phyloP scores from a whole-genome alignment of 2,113 vertebrate species.

The Columbina picui region DNA sequence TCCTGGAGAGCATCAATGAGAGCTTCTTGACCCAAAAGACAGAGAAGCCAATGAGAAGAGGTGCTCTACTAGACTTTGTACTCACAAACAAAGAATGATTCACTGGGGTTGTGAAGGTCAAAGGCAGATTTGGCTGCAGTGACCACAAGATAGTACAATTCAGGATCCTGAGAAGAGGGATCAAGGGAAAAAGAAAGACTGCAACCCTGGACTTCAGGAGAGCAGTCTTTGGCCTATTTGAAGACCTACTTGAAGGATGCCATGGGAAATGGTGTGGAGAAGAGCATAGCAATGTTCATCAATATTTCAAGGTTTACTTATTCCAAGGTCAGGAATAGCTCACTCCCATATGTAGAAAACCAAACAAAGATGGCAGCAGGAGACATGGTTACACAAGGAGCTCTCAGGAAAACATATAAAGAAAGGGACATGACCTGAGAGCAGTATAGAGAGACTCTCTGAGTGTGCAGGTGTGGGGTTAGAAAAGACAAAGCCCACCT shows the following conservation, averaged over 20 bases:
- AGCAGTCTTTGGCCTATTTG: background rate
- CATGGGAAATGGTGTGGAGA: background rate
- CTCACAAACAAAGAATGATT: too few species aligned
- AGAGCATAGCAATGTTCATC: background rate
- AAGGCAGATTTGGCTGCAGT: too few species aligned
- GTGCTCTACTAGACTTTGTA: too few species aligned
- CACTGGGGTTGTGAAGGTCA: too few species aligned
- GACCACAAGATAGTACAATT: too few species aligned
- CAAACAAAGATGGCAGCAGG: background rate
- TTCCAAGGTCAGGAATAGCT: background rate
- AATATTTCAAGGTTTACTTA: background rate
- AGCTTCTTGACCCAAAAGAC: too few species aligned
- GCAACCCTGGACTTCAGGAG: too few species aligned
- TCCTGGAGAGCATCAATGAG: too few species aligned
- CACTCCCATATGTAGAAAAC: rapidly evolving
- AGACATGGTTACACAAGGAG: background rate
- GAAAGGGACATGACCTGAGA: background rate
- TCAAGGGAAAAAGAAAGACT: too few species aligned
- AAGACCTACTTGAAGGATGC: background rate
- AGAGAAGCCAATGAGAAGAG: too few species aligned
- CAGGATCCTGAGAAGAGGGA: too few species aligned
- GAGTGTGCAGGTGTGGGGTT: background rate
- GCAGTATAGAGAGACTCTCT: background rate
- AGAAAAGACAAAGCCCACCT: background rate
- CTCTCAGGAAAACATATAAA: background rate